These are phyloP conservation scores for Sebastes cheni DNA, from an alignment of 2,797 vertebrate genomes.

Conservation along the genomic window DNA sequence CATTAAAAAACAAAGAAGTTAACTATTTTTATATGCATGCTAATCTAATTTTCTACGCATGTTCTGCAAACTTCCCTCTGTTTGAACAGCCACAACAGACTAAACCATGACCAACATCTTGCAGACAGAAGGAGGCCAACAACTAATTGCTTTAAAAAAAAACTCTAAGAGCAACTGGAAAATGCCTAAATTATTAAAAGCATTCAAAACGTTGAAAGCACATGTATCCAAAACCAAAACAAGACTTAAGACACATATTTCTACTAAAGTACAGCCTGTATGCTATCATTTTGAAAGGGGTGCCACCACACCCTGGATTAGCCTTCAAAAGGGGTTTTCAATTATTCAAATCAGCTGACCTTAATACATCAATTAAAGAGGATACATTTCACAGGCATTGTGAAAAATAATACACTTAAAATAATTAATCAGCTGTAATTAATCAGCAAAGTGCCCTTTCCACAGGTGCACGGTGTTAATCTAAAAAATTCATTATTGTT, in stretches of 20 bases:
- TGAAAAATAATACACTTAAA: conserved; percentile 64
- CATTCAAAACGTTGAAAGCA: background rate
- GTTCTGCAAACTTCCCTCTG: background rate
- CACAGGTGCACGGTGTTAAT: background rate
- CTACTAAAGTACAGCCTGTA: background rate
- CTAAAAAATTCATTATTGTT: background rate
- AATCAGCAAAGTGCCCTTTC: conserved; percentile 2
- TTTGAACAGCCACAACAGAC: background rate
- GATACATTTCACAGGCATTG: conserved; percentile 72
- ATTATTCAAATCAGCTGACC: conserved; percentile 78
- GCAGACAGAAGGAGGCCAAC: background rate
- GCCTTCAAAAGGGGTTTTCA: conserved; percentile 61
- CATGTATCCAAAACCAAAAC: background rate
- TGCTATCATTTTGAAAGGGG: background rate
- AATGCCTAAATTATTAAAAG: background rate
- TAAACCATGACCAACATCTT: background rate
- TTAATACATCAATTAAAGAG: conserved; percentile 66
- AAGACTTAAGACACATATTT: background rate
- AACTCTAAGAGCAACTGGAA: background rate
- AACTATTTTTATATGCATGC: background rate
- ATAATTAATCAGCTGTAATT: conserved; percentile 46
- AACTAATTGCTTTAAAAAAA: background rate
- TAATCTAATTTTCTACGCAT: background rate
- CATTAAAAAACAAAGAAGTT: background rate
- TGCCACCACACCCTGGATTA: conserved; percentile 45